Evolutionary conservation across 2,113 vertebrate genomes (phyloP).

Genomic region (Lophius piscatorius): DNA sequence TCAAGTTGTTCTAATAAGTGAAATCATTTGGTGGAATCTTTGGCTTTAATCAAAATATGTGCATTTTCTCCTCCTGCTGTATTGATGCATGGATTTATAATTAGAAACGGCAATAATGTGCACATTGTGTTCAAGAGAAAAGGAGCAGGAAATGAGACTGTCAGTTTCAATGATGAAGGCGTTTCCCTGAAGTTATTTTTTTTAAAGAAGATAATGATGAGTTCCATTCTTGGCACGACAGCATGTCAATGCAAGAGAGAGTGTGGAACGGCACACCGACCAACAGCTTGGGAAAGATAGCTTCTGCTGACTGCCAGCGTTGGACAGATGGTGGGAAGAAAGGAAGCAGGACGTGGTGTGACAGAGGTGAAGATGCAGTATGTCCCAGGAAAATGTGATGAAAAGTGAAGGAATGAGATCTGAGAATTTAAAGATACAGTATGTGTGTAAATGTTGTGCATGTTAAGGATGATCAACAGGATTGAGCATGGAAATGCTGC

Average conservation of each 20-base stretch:
- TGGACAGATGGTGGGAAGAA: constrained; percentile 70
- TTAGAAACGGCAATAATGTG: constrained; percentile 68
- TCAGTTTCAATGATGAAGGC: constrained; percentile 73
- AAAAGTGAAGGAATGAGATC: constrained; percentile 26
- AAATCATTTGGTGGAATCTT: constrained; percentile 57
- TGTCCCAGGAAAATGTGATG: constrained; percentile 52
- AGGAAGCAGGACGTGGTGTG: constrained; percentile 51
- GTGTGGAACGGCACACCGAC: constrained; percentile 46
- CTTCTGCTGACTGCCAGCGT: constrained; percentile 53
- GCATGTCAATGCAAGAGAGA: constrained; percentile 64
- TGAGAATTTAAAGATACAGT: constrained; percentile 49
- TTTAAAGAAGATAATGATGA: constrained; percentile 68
- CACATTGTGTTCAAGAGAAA: constrained; percentile 70
- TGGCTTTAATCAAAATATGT: constrained; percentile 49
- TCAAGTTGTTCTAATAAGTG: constrained; percentile 51
- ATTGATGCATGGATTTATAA: constrained; percentile 49
- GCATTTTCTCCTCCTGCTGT: constrained; percentile 27
- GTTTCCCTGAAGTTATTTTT: constrained; percentile 61
- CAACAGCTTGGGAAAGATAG: constrained; percentile 71
- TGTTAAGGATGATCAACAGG: constrained; percentile 6
- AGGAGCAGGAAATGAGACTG: constrained; percentile 73
- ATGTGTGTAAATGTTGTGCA: constrained; percentile 33
- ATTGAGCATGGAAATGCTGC: constrained; percentile 7
- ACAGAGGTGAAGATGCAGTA: constrained; percentile 59
- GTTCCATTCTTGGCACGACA: constrained; percentile 65